Conservation (phyloP, 2,797 vertebrate genomes). For the Enoplosus armatus region DNA sequence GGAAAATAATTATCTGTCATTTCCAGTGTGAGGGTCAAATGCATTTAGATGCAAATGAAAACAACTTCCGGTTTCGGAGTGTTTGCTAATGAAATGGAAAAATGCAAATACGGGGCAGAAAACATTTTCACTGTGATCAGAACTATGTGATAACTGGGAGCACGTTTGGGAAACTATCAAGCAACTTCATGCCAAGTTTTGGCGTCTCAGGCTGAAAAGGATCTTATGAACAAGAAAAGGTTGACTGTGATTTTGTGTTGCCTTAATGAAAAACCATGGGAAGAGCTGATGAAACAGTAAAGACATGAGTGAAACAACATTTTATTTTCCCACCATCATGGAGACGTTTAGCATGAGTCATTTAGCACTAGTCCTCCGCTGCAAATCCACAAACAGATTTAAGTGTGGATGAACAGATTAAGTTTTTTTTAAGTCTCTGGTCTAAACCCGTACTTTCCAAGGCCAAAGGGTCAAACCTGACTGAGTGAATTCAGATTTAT, state of each 20-base stretch:
- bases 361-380: slow-evolving; percentile 18
- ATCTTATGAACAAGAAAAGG: slow-evolving; percentile 5
- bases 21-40: slow-evolving; percentile 72
- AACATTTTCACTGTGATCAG: slow-evolving; percentile 48
- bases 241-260: neutral
- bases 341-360: slow-evolving; percentile 13
- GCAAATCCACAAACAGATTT: slow-evolving; percentile 59
- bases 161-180: slow-evolving; percentile 12
- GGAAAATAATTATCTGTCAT: slow-evolving; percentile 75
- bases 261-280: neutral
- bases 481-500: slow-evolving; percentile 64
- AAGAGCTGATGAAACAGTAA: neutral
- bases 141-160: slow-evolving; percentile 34
- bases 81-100: slow-evolving; percentile 54
- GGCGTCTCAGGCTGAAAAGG: slow-evolving; percentile 15
- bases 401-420: slow-evolving; percentile 67
- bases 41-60: slow-evolving; percentile 79
- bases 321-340: neutral
- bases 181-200: slow-evolving; percentile 31
- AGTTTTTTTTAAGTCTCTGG: slow-evolving; percentile 53
- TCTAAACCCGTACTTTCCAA: slow-evolving; percentile 63
- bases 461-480: slow-evolving; percentile 69
- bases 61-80: slow-evolving; percentile 65
- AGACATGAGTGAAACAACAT: neutral
- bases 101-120: slow-evolving; percentile 54